Percentiles rank a stretch among this genome's conserved stretches.
phyloP scores from a whole-genome alignment of 1,140 invertebrate species.

The Saccostrea glomerata region DNA sequence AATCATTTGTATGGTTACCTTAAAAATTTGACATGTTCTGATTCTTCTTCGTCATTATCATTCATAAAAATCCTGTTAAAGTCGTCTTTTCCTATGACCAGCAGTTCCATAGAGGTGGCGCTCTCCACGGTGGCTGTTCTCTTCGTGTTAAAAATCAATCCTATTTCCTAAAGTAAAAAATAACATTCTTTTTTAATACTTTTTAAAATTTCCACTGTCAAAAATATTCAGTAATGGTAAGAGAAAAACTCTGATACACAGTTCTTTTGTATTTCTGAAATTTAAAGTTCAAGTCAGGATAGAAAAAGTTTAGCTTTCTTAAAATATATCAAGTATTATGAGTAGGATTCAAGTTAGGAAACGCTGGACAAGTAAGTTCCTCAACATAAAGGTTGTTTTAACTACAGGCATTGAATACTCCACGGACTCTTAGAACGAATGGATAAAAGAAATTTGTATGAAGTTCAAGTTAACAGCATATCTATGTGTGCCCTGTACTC shows the following conservation, averaged over 20 bases:
- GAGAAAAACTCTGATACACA: no score
- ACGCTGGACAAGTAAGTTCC: neutral
- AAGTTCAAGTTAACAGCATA: neutral
- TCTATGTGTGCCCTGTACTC: neutral
- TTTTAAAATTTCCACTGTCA: no score
- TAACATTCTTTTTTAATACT: neutral
- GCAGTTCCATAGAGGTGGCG: slow-evolving; percentile 69
- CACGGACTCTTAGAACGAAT: neutral
- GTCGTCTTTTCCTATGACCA: slow-evolving; percentile 74
- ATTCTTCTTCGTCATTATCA: slow-evolving; percentile 65
- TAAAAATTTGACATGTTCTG: slow-evolving; percentile 72
- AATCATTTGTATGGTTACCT: slow-evolving; percentile 56
- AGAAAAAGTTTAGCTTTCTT: no score
- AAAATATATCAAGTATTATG: no score
- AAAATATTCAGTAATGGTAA: no score
- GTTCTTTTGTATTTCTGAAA: no score
- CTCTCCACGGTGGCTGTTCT: slow-evolving; percentile 76
- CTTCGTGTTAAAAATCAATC: slow-evolving; percentile 71
- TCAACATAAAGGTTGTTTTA: neutral
- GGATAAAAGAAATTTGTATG: neutral
- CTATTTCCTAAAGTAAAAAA: slow-evolving; percentile 68
- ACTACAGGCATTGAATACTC: neutral
- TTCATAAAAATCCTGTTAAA: slow-evolving; percentile 77
- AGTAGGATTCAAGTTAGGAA: neutral
- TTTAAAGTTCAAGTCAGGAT: no score